These are phyloP conservation scores for Hemibagrus guttatus DNA, from an alignment of 2,797 vertebrate genomes.

Conservation along the genomic window DNA sequence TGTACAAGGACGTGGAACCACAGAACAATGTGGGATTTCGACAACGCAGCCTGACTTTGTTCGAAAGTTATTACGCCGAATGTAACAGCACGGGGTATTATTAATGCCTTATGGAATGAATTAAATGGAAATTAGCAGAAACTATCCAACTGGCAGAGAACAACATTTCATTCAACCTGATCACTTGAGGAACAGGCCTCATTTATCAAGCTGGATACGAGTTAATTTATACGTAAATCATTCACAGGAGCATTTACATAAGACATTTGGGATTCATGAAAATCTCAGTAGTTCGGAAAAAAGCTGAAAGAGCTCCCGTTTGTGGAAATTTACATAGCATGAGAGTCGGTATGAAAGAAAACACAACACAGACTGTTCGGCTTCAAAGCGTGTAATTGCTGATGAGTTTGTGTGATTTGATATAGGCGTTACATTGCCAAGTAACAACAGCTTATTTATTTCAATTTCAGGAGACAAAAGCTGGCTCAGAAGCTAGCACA, in stretches of 20 bases:
- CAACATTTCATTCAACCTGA: constrained; percentile 15
- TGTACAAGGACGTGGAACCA: background rate
- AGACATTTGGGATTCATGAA: background rate
- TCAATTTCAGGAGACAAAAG: background rate
- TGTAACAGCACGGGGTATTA: background rate
- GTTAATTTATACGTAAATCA: background rate
- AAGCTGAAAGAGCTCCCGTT: background rate
- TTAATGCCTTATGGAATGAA: constrained; percentile 23
- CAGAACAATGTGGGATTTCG: background rate
- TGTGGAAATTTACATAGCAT: background rate
- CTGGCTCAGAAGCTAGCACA: background rate
- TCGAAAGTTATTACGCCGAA: constrained; percentile 11
- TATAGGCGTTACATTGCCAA: background rate
- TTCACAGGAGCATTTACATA: background rate
- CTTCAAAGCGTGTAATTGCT: background rate
- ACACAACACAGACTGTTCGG: background rate
- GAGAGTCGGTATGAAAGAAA: background rate
- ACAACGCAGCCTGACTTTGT: background rate
- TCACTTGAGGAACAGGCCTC: background rate
- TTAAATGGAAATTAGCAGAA: constrained; percentile 34
- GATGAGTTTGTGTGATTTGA: constrained; percentile 1
- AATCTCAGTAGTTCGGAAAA: background rate
- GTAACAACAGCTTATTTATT: background rate
- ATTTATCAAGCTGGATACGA: constrained; percentile 5
- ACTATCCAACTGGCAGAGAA: constrained; percentile 11